These are phyloP conservation scores for Hypsopygia costalis DNA, from an alignment of 2,888 invertebrate genomes.

Conservation along the genomic window DNA sequence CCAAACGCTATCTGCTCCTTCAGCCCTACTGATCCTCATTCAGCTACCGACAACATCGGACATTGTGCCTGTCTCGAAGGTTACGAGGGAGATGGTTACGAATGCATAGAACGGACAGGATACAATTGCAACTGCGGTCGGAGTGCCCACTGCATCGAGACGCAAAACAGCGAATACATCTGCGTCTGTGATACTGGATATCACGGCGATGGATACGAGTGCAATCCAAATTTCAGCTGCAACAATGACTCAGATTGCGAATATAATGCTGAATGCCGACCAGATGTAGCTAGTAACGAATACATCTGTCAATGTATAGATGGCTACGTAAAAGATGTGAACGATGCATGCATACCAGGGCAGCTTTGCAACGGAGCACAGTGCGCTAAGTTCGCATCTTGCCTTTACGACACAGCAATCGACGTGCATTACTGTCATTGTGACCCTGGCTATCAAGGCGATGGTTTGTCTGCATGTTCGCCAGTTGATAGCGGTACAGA, in stretches of 20 bases:
- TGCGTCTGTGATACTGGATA: slow-evolving; percentile 92
- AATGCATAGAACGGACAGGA: slow-evolving; percentile 80
- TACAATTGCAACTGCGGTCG: slow-evolving; percentile 82
- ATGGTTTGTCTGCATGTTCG: slow-evolving; percentile 83
- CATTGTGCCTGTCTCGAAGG: slow-evolving; percentile 91
- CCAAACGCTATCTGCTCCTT: slow-evolving; percentile 89
- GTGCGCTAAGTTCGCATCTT: slow-evolving; percentile 86
- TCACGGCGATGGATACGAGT: slow-evolving; percentile 90
- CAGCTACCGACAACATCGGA: slow-evolving; percentile 50
- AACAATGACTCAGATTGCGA: slow-evolving; percentile 83
- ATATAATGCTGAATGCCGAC: slow-evolving; percentile 86
- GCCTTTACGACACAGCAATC: slow-evolving; percentile 84
- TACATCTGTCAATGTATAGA: slow-evolving; percentile 89
- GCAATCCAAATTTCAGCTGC: slow-evolving; percentile 85
- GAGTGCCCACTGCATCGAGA: slow-evolving; percentile 88
- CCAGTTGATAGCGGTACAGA: background rate
- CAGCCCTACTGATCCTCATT: slow-evolving; percentile 44
- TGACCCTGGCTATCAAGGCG: slow-evolving; percentile 88
- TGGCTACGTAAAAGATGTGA: slow-evolving; percentile 85
- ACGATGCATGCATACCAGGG: slow-evolving; percentile 81
- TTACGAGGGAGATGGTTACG: slow-evolving; percentile 90
- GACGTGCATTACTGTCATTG: slow-evolving; percentile 90
- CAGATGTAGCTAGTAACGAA: slow-evolving; percentile 73
- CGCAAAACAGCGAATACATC: slow-evolving; percentile 82
- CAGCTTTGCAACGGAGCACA: slow-evolving; percentile 82